Conservation (phyloP, 2,113 vertebrate genomes). For the Spea multiplicata region DNA sequence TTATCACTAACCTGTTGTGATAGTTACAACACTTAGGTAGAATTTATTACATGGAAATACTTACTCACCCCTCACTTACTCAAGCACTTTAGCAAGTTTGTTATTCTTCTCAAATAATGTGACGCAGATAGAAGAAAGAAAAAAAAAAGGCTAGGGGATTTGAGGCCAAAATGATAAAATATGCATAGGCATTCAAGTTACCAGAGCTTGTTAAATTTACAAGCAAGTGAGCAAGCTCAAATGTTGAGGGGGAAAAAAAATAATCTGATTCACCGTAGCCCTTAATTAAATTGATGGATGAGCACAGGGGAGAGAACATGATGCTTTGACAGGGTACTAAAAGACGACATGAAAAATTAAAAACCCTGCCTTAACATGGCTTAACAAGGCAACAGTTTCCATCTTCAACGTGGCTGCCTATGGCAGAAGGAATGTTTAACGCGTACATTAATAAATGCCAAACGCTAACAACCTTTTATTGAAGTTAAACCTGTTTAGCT, state of each 20-base stretch:
- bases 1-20: too few species aligned
- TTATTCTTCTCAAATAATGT: background rate
- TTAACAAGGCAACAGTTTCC: constrained; percentile 2
- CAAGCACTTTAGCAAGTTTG: too few species aligned
- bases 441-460: background rate
- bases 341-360: constrained; percentile 11
- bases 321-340: constrained; percentile 24
- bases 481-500: background rate
- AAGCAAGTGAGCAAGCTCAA: constrained; percentile 2
- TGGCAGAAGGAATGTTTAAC: background rate
- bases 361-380: background rate
- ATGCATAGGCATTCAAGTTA: constrained; percentile 18
- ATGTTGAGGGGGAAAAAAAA: constrained; percentile 5
- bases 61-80: too few species aligned
- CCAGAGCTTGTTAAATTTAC: constrained; percentile 9
- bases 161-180: constrained; percentile 8
- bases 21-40: too few species aligned
- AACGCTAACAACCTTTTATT: constrained; percentile 8
- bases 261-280: constrained; percentile 19
- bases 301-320: constrained; percentile 22
- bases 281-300: constrained; percentile 39
- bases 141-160: background rate
- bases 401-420: background rate
- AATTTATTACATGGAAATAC: too few species aligned
- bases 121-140: background rate